A percentile compares a stretch with the other conserved stretches of the same genome.
These are phyloP conservation scores for Haemorhous mexicanus DNA, from an alignment of 2,113 vertebrate genomes.

Conservation along the genomic window DNA sequence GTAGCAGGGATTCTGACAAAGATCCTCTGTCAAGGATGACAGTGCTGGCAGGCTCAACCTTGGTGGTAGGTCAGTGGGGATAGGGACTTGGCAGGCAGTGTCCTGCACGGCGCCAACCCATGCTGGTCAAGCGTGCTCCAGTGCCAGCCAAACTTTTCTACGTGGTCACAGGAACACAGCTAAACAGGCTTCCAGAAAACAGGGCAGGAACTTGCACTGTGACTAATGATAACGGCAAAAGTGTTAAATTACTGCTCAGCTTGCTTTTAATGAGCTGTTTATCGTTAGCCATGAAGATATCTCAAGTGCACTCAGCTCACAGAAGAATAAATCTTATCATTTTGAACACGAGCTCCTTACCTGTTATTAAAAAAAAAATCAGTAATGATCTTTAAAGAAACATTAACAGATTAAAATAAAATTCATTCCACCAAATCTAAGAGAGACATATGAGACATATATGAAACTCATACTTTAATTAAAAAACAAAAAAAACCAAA, in stretches of 20 bases:
- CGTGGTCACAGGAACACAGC: background rate
- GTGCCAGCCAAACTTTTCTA: constrained; percentile 17
- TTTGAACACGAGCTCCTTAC: background rate
- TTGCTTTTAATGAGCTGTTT: constrained; percentile 8
- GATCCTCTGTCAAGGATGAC: constrained; percentile 61
- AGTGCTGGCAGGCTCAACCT: constrained; percentile 49
- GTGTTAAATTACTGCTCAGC: background rate
- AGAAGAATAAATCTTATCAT: background rate
- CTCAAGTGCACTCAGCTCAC: background rate
- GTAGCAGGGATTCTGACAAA: constrained; percentile 55
- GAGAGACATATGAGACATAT: background rate
- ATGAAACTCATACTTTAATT: background rate
- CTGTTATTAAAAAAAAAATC: background rate
- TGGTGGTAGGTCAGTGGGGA: constrained; percentile 50
- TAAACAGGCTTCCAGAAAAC: constrained; percentile 25
- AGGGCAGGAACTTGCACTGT: background rate
- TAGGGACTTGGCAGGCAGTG: constrained; percentile 17
- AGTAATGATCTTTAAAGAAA: background rate
- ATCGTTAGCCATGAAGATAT: background rate
- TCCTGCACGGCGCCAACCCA: constrained; percentile 34
- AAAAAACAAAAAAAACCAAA: background rate
- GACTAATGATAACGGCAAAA: background rate
- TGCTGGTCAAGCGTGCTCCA: background rate
- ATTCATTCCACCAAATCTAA: background rate
- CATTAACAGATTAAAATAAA: background rate